These are phyloP conservation scores for Sus cebifrons DNA, from an alignment of 2,797 vertebrate genomes.

Conservation along the genomic window DNA sequence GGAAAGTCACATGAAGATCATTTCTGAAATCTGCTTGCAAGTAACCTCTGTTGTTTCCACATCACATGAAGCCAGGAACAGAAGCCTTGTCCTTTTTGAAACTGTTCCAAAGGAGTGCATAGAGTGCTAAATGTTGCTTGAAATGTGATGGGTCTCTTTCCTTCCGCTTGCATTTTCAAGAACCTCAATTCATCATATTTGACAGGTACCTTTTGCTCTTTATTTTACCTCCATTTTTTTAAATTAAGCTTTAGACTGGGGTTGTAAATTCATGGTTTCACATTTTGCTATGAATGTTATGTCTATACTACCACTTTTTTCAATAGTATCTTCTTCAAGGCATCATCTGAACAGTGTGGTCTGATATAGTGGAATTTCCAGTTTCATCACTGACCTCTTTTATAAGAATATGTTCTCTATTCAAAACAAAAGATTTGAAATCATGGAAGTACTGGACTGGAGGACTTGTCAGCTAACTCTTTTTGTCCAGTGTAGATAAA, in stretches of 20 bases:
- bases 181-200: constrained; percentile 63
- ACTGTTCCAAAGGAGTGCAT: not conserved
- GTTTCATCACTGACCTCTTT: not conserved
- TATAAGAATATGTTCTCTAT: not conserved
- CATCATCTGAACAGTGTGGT: constrained; percentile 18
- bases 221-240: not conserved
- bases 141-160: constrained; percentile 57
- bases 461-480: not conserved
- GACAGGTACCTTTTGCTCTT: constrained; percentile 67
- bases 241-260: not conserved
- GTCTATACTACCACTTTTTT: constrained; percentile 3
- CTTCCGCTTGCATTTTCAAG: constrained; percentile 64
- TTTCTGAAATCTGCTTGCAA: not conserved
- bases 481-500: not conserved
- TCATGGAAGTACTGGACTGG: not conserved
- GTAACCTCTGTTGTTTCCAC: not conserved
- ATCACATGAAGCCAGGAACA: not conserved
- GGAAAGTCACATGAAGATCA: not conserved
- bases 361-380: not conserved
- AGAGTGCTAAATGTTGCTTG: constrained; percentile 60
- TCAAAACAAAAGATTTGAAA: not conserved
- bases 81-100: not conserved
- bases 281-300: constrained; percentile 59
- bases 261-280: constrained; percentile 73
- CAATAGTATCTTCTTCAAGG: constrained; percentile 71